Evolutionary conservation across 2,888 invertebrate genomes (phyloP).

Genomic region (Oscheius sp.): DNA sequence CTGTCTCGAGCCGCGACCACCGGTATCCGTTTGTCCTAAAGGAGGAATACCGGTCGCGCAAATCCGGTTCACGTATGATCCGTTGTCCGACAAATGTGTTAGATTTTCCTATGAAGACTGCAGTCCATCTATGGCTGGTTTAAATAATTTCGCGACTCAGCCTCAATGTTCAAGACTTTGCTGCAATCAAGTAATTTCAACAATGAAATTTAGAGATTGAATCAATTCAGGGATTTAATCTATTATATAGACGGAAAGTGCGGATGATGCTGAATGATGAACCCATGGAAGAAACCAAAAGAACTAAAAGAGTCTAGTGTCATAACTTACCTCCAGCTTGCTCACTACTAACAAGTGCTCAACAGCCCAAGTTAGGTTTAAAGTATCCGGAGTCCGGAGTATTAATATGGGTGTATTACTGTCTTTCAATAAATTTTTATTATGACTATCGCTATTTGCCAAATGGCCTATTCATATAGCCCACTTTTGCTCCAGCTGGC

Average conservation of each 20-base stretch:
- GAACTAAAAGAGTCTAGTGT: constrained; percentile 17
- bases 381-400: constrained; percentile 24
- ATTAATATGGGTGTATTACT: constrained; percentile 17
- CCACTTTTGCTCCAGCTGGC: constrained; percentile 62
- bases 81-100: constrained; percentile 45
- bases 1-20: constrained; percentile 46
- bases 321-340: constrained; percentile 12
- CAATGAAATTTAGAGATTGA: not conserved
- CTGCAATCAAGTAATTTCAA: constrained; percentile 41
- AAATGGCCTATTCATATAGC: constrained; percentile 59
- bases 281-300: constrained; percentile 22
- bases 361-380: not conserved
- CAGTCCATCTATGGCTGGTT: constrained; percentile 13
- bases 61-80: constrained; percentile 53
- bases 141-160: constrained; percentile 44
- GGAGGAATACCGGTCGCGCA: constrained; percentile 41
- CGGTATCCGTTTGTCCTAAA: constrained; percentile 43
- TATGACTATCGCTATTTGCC: constrained; percentile 35
- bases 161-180: constrained; percentile 48
- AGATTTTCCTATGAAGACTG: constrained; percentile 47
- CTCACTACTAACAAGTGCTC: constrained; percentile 12
- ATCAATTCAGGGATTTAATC: constrained; percentile 41
- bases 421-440: constrained; percentile 14
- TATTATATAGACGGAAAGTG: constrained; percentile 44
- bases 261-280: constrained; percentile 41